Conservation (phyloP, 2,888 invertebrate species). For the Ichneumoninae sp. region DNA sequence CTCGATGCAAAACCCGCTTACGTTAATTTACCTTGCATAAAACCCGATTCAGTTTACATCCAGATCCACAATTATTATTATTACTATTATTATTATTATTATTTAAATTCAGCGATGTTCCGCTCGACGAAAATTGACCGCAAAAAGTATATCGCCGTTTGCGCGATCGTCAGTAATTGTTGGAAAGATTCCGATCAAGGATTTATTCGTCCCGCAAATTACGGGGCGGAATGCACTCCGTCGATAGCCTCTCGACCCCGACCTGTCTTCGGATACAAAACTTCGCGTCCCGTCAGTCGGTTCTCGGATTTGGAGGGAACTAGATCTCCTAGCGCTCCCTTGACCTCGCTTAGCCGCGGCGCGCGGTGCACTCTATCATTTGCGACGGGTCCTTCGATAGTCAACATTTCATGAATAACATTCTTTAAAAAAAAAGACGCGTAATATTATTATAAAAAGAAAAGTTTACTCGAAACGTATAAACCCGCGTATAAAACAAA, state of each 20-base stretch:
- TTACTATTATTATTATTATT: background rate
- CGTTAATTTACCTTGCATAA: too few species aligned
- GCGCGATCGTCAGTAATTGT: constrained; percentile 26
- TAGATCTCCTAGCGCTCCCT: constrained; percentile 56
- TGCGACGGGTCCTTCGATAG: background rate
- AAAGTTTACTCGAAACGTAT: background rate
- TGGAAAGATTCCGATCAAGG: constrained; percentile 73
- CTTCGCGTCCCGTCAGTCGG: constrained; percentile 75
- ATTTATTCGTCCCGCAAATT: constrained; percentile 66
- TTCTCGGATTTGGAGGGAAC: constrained; percentile 72
- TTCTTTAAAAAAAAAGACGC: too few species aligned
- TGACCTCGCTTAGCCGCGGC: constrained; percentile 13
- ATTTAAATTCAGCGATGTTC: background rate
- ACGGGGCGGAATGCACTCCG: constrained; percentile 63
- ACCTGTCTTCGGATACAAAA: constrained; percentile 71
- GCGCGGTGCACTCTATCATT: background rate
- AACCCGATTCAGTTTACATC: too few species aligned
- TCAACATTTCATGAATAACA: background rate
- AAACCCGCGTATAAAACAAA: background rate
- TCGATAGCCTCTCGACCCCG: constrained; percentile 77
- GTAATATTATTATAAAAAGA: background rate
- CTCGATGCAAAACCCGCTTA: background rate
- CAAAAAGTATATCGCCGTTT: background rate
- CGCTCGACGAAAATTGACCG: background rate
- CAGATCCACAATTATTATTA: background rate